phyloP scores from a whole-genome alignment of 1,140 invertebrate genomes.

The Papilio polytes region DNA sequence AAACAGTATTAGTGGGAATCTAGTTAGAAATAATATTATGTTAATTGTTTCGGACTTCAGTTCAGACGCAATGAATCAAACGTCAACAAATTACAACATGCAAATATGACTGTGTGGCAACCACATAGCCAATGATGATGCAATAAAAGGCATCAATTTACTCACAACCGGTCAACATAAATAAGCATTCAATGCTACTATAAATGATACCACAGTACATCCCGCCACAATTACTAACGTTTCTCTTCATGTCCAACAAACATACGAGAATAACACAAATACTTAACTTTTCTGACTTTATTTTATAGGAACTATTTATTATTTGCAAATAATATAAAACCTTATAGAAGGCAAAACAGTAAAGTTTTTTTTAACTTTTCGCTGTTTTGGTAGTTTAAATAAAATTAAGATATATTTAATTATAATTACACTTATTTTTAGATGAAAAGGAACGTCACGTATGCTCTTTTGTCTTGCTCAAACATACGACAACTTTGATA shows the following conservation, averaged over 20 bases:
- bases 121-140: neutral
- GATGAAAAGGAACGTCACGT: neutral
- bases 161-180: neutral
- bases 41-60: too few species aligned
- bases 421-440: neutral
- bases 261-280: neutral
- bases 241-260: neutral
- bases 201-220: neutral
- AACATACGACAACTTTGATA: neutral
- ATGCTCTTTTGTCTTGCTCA: neutral
- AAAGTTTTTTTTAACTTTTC: too few species aligned
- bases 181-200: neutral
- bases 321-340: neutral
- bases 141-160: slow-evolving; percentile 5
- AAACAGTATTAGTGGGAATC: too few species aligned
- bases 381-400: neutral
- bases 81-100: neutral
- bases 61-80: neutral
- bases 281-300: neutral
- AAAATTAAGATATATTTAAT: neutral
- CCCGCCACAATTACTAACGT: slow-evolving; percentile 7
- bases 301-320: neutral
- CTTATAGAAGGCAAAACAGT: too few species aligned
- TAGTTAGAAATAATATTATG: too few species aligned
- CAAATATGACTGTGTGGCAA: neutral